These are phyloP conservation scores for Scaptodrosophila latifasciaeformis DNA, from an alignment of 2,888 invertebrate species.

Conservation along the genomic window DNA sequence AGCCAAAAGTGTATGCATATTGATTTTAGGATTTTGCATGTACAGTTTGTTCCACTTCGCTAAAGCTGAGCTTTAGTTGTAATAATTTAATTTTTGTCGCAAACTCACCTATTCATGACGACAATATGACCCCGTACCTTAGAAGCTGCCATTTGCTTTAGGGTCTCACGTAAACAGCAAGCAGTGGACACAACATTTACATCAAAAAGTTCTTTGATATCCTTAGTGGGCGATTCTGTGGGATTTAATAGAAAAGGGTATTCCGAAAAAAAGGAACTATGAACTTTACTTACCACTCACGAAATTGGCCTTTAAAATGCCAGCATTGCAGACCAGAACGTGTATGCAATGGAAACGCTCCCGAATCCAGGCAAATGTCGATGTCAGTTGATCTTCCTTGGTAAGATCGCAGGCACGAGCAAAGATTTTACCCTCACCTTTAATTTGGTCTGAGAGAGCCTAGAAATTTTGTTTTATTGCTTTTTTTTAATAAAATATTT, in stretches of 20 bases:
- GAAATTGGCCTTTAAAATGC: constrained; percentile 72
- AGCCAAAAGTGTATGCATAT: constrained; percentile 19
- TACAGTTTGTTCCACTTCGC: not conserved
- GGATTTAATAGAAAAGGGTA: not conserved
- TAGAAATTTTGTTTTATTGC: constrained; percentile 24
- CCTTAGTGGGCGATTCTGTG: constrained; percentile 65
- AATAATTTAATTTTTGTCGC: no score
- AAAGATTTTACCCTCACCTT: constrained; percentile 70
- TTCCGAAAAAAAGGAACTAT: no score
- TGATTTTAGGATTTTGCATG: not conserved
- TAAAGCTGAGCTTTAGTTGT: no score
- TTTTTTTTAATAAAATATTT: not conserved
- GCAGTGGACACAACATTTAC: constrained; percentile 79
- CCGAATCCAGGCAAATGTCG: constrained; percentile 69
- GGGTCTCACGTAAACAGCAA: constrained; percentile 78
- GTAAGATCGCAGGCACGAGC: constrained; percentile 72
- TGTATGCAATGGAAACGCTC: constrained; percentile 67
- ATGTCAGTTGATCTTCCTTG: constrained; percentile 63
- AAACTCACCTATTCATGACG: constrained; percentile 78
- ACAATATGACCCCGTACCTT: constrained; percentile 78
- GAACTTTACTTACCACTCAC: constrained; percentile 54
- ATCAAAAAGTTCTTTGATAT: constrained; percentile 72
- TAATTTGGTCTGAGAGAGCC: constrained; percentile 64
- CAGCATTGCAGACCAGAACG: constrained; percentile 74
- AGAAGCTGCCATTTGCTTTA: constrained; percentile 77